A percentile compares a stretch with the other conserved stretches of the same genome.
Evolutionary conservation across 2,888 invertebrate genomes (phyloP).

Genomic region (Drosophila nr. perissopoda): DNA sequence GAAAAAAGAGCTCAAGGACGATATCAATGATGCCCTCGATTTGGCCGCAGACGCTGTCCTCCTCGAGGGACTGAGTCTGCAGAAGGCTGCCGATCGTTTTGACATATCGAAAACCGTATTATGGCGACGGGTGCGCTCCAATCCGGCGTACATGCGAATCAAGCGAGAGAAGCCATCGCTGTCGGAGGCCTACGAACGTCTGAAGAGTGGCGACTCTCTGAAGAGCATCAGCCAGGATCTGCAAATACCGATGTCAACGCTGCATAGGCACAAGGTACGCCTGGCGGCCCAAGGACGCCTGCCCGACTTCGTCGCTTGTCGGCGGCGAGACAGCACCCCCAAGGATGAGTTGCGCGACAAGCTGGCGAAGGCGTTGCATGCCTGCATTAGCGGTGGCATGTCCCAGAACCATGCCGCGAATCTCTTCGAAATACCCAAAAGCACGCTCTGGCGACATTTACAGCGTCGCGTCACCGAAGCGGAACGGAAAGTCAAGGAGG

Average conservation of each 20-base stretch:
- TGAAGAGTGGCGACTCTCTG: conserved; percentile 83
- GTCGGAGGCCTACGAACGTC: conserved; percentile 81
- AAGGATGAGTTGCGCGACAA: conserved; percentile 83
- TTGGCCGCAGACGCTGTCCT: conserved; percentile 83
- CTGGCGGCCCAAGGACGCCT: conserved; percentile 82
- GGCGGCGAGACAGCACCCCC: conserved; percentile 82
- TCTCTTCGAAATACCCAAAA: conserved; percentile 84
- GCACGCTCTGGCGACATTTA: conserved; percentile 84
- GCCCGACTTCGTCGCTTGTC: conserved; percentile 82
- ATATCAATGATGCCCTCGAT: conserved; percentile 76
- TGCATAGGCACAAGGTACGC: conserved; percentile 84
- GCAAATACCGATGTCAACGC: conserved; percentile 85
- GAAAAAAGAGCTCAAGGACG: conserved; percentile 63
- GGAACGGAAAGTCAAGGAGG: conserved; percentile 63
- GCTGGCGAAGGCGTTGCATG: conserved; percentile 82
- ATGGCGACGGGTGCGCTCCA: conserved; percentile 84
- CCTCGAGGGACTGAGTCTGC: conserved; percentile 82
- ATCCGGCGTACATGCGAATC: conserved; percentile 82
- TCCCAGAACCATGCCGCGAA: conserved; percentile 85
- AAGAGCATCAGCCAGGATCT: conserved; percentile 84
- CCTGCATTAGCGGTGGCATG: conserved; percentile 83
- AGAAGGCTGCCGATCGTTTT: conserved; percentile 83
- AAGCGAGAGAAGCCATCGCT: conserved; percentile 83
- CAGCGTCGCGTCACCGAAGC: conserved; percentile 76
- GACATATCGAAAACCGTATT: conserved; percentile 84